A percentile compares a stretch with the other conserved stretches of the same genome.
These are phyloP conservation scores for Melolontha melolontha DNA, from an alignment of 2,888 invertebrate species.

Conservation along the genomic window DNA sequence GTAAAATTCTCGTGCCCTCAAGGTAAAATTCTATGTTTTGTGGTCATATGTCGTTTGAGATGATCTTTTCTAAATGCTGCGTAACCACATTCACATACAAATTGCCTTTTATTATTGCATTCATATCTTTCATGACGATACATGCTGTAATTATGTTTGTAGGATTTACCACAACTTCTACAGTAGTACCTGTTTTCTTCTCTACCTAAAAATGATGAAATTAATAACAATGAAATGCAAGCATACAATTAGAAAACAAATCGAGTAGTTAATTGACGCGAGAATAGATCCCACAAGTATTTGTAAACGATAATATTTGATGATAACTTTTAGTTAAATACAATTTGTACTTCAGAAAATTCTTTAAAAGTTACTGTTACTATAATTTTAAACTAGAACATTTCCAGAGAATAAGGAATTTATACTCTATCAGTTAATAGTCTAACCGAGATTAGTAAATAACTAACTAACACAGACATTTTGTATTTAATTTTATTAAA, in stretches of 20 bases:
- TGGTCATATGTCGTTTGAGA: conserved; percentile 27
- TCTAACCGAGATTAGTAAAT: too few relatives aligned
- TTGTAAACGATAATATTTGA: too few relatives aligned
- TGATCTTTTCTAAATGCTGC: conserved; percentile 39
- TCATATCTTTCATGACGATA: conserved; percentile 38
- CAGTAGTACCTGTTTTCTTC: conserved; percentile 18
- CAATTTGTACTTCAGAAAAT: too few relatives aligned
- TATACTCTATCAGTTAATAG: too few relatives aligned
- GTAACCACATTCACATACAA: conserved; percentile 29
- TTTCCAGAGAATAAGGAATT: too few relatives aligned
- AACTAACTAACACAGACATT: too few relatives aligned
- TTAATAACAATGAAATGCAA: conserved; percentile 4
- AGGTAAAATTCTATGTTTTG: conserved; percentile 9
- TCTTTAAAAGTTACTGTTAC: too few relatives aligned
- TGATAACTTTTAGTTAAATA: too few relatives aligned
- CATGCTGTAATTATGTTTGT: conserved; percentile 29
- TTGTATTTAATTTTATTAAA: too few relatives aligned
- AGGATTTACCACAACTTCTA: conserved; percentile 26
- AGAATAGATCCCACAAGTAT: too few relatives aligned
- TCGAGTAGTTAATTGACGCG: too few relatives aligned
- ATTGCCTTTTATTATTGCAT: conserved; percentile 33
- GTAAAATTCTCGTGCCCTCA: not conserved
- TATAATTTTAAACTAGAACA: too few relatives aligned
- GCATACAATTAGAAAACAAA: not conserved
- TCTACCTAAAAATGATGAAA: conserved; percentile 16